Percentiles rank a stretch among this genome's conserved stretches.
Conservation (phyloP, 2,888 invertebrate species). For the Pristionchus maxplancki region DNA sequence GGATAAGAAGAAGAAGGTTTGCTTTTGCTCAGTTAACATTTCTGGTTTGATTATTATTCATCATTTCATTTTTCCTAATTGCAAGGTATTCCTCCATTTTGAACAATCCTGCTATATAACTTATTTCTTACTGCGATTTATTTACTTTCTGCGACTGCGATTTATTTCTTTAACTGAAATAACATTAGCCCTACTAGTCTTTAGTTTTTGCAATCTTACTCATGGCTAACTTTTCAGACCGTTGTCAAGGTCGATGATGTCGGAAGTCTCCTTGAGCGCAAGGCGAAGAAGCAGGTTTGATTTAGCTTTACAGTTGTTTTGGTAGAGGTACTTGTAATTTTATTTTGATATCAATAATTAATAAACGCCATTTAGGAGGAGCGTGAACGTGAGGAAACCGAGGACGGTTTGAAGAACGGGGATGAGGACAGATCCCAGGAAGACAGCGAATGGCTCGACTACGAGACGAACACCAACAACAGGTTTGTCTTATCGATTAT, state of each 20-base stretch:
- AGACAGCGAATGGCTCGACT: slow-evolving; percentile 70
- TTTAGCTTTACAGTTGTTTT: neutral
- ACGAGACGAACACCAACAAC: slow-evolving; percentile 53
- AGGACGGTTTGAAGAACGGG: slow-evolving; percentile 49
- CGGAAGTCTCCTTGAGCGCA: slow-evolving; percentile 69
- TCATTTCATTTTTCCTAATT: too few species aligned
- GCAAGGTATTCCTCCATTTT: too few species aligned
- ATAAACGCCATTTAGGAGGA: slow-evolving; percentile 51
- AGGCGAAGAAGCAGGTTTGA: slow-evolving; percentile 63
- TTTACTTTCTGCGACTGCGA: too few species aligned
- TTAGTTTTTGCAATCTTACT: too few species aligned
- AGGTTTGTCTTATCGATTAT: neutral
- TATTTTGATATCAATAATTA: too few species aligned
- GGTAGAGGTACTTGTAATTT: too few species aligned
- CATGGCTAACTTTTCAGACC: slow-evolving; percentile 28
- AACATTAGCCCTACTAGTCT: too few species aligned
- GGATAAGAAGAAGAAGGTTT: slow-evolving; percentile 68
- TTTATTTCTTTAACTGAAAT: too few species aligned
- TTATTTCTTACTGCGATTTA: too few species aligned
- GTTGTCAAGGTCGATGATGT: slow-evolving; percentile 72
- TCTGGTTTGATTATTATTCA: neutral
- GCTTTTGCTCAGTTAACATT: slow-evolving; percentile 6
- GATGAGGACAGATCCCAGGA: slow-evolving; percentile 54
- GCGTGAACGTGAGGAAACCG: slow-evolving; percentile 54
- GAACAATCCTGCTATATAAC: too few species aligned